Evolutionary conservation across 2,113 vertebrate genomes (phyloP).

Genomic region (Lethenteron reissneri): DNA sequence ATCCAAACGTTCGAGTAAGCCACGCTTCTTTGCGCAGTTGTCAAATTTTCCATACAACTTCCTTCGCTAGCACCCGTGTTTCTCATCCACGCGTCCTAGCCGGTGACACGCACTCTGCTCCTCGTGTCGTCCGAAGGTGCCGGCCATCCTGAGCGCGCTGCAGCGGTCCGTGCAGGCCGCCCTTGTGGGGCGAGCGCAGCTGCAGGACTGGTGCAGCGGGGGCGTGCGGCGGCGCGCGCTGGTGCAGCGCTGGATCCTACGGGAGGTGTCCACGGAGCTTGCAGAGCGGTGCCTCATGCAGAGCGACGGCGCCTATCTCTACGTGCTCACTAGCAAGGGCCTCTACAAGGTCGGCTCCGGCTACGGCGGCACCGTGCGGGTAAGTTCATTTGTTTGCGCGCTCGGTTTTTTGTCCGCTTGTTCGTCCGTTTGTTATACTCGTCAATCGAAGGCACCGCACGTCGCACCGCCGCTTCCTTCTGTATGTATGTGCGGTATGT

Average conservation of each 20-base stretch:
- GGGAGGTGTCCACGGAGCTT: conserved; percentile 71
- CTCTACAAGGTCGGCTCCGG: conserved; percentile 96
- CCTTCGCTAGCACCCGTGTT: not conserved
- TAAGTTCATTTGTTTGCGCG: conserved; percentile 18
- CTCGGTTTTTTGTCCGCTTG: too few relatives aligned
- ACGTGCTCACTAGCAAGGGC: conserved; percentile 89
- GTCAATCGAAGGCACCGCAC: too few relatives aligned
- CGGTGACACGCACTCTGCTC: conserved; percentile 8
- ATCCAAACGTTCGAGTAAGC: not conserved
- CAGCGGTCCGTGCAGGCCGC: conserved; percentile 93
- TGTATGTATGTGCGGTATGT: not conserved
- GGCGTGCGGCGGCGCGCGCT: conserved; percentile 89
- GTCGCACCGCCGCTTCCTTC: not conserved
- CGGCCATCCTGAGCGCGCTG: conserved; percentile 77
- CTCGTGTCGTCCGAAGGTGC: conserved; percentile 38
- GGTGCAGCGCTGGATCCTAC: conserved; percentile 90
- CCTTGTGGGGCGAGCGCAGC: conserved; percentile 90
- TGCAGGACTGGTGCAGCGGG: conserved; percentile 97
- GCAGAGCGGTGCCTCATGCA: conserved; percentile 85
- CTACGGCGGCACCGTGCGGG: conserved; percentile 94
- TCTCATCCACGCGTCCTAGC: not conserved
- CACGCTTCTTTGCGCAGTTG: not conserved
- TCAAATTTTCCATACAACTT: not conserved
- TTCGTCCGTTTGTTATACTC: too few relatives aligned
- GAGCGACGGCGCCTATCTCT: conserved; percentile 89